These are phyloP conservation scores for Diarsia rubi DNA, from an alignment of 2,888 invertebrate genomes.

Conservation along the genomic window DNA sequence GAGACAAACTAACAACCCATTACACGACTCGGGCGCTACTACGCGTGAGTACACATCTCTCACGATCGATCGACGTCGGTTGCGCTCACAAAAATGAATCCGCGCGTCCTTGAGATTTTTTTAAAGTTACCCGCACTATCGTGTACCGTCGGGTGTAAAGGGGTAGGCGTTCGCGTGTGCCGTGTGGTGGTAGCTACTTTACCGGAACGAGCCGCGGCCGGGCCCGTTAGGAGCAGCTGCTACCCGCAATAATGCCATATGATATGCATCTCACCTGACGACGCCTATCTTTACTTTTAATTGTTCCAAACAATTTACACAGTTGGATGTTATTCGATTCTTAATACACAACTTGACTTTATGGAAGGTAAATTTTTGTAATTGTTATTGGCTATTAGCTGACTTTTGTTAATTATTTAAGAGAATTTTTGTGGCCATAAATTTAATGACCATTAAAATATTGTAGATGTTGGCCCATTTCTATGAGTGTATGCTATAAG, in stretches of 20 bases:
- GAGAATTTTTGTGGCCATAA: background rate
- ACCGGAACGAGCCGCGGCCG: conserved; percentile 66
- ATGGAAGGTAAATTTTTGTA: conserved; percentile 9
- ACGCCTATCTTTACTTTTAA: conserved; percentile 50
- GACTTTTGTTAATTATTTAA: background rate
- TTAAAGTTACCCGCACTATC: no score
- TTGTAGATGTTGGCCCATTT: background rate
- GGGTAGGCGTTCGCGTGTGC: conserved; percentile 58
- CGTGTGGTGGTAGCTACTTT: conserved; percentile 64
- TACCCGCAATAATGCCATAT: conserved; percentile 67
- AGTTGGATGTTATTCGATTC: conserved; percentile 18
- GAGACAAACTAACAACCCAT: no score
- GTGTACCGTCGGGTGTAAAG: no score
- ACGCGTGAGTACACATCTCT: no score
- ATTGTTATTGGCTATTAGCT: background rate
- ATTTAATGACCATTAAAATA: background rate
- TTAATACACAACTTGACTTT: conserved; percentile 29
- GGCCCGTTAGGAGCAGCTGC: conserved; percentile 72
- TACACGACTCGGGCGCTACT: no score
- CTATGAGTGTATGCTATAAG: background rate
- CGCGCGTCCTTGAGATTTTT: no score
- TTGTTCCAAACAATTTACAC: conserved; percentile 29
- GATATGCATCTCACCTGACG: conserved; percentile 67
- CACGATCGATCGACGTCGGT: no score
- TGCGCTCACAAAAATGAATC: no score